Base-by-base conservation (phyloP, 2,113 vertebrate species). In the Meriones unguiculatus region DNA sequence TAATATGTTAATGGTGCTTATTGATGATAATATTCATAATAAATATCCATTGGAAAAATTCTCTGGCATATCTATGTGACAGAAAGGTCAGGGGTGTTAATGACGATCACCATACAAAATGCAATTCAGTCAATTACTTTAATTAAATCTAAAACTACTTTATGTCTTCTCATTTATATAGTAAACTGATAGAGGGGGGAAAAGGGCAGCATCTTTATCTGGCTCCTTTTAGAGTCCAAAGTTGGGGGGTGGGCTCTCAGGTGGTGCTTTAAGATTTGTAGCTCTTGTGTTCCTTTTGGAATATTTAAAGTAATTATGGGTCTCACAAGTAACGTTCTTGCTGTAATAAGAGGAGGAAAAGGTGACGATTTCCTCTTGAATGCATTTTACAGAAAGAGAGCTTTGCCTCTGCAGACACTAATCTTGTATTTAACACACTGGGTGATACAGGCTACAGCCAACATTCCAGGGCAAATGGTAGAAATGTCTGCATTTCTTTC, bases 71-170 rank as follows among this genome's bases (percentile, higher is more conserved):
- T 98, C 98, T 97, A 98, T 98, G 98, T 99, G 98, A 98, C 98
- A 99, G 99, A 98, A 98, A 99, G 99, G 98, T 99, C 99, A 99
- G 97, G 98, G 98, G 97, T 98, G 97, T 98, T 99, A 99, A 99
- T 97, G 97, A 99, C 98, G 98, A 98, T 99, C 98, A 98, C 97
- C 98, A 99, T 98, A 98, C 98, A 98, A 99, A 99, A 99, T 99
- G 99, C 99, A 99, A 99, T 99, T 97, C 98, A 98, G 99, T 99
- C 99, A 99, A 99, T 99, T 99, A 99, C 98, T 99, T 99, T 99
- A 99, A 99, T 99, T 99, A 99, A 99, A 99, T 99, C 98, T 98
- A 98, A 97, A 98, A 98, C 97, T 98, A 96, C 97, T 98, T 98
- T 99, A 99, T 98, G 98, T 98, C 98, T 98, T 98, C 98, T 98